These are phyloP conservation scores for Yasuhikotakia modesta DNA, from an alignment of 2,797 vertebrate genomes.

Conservation along the genomic window DNA sequence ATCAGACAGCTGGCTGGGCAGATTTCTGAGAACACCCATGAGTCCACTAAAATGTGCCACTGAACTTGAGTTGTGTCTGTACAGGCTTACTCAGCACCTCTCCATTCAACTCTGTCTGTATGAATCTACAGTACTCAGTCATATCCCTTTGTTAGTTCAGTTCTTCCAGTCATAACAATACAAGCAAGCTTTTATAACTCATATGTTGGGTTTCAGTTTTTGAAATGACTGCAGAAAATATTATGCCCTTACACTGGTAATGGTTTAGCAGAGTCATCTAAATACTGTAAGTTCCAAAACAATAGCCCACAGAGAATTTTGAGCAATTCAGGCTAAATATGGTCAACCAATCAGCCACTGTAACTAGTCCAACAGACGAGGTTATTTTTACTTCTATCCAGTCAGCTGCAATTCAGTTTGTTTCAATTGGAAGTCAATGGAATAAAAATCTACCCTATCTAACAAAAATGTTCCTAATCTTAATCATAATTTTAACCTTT, in stretches of 20 bases:
- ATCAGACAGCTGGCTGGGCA: slow-evolving; percentile 60
- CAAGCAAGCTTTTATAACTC: slow-evolving; percentile 6
- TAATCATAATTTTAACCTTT: too few species aligned
- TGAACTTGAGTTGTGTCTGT: slow-evolving; percentile 53
- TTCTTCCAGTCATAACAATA: slow-evolving; percentile 24
- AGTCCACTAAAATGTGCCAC: slow-evolving; percentile 54
- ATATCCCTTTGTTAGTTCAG: slow-evolving; percentile 19
- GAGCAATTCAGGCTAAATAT: neutral
- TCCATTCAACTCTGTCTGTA: slow-evolving; percentile 28
- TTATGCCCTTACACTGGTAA: slow-evolving; percentile 14
- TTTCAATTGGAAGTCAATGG: too few species aligned
- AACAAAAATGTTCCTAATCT: too few species aligned
- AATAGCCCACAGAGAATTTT: neutral
- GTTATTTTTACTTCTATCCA: neutral
- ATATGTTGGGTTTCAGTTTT: slow-evolving; percentile 22
- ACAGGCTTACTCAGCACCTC: slow-evolving; percentile 55
- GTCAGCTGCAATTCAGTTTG: neutral
- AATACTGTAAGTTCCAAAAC: slow-evolving; percentile 4
- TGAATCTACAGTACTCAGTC: slow-evolving; percentile 26
- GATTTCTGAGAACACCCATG: slow-evolving; percentile 59
- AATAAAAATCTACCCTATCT: too few species aligned
- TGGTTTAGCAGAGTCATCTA: neutral
- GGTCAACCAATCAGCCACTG: neutral
- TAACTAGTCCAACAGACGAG: neutral
- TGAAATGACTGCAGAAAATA: slow-evolving; percentile 3